Percentiles rank a stretch among this genome's conserved stretches.
Conservation (phyloP, 2,113 vertebrate genomes). For the Arizona elegans region DNA sequence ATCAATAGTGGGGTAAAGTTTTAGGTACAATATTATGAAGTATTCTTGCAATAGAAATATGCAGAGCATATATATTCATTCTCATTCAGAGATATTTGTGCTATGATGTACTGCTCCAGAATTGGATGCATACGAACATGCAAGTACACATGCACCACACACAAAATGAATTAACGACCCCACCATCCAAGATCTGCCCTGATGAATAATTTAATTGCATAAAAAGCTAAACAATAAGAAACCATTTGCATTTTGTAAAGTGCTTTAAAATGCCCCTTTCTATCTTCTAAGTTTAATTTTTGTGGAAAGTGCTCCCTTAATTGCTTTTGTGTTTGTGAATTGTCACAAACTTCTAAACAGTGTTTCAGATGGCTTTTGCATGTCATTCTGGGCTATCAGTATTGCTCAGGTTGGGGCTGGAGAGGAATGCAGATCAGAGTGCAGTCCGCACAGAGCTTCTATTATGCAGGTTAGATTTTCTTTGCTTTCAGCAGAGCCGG, state of each 20-base stretch:
- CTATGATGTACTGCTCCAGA: slow-evolving; percentile 35
- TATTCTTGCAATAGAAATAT: slow-evolving; percentile 45
- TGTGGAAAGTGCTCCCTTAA: slow-evolving; percentile 20
- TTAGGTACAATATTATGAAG: slow-evolving; percentile 39
- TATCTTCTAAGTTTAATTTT: slow-evolving; percentile 12
- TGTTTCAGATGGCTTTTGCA: not conserved
- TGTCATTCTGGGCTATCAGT: not conserved
- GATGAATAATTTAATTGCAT: slow-evolving; percentile 27
- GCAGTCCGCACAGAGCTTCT: not conserved
- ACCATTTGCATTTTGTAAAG: slow-evolving; percentile 4
- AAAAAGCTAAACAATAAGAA: slow-evolving; percentile 10
- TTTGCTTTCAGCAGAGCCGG: not conserved
- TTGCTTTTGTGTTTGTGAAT: not conserved
- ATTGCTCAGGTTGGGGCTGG: not conserved
- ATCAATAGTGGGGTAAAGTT: not conserved
- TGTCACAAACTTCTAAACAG: not conserved
- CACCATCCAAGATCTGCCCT: not conserved
- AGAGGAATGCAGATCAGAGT: not conserved
- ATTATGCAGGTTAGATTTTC: slow-evolving; percentile 1
- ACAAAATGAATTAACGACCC: not conserved
- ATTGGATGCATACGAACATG: slow-evolving; percentile 6
- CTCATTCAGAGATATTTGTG: slow-evolving; percentile 37
- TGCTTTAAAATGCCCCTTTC: slow-evolving; percentile 25
- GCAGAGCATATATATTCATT: slow-evolving; percentile 35
- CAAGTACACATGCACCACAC: not conserved